Base-by-base conservation (phyloP, 1,140 invertebrate genomes). In the Callitettix versicolor region DNA sequence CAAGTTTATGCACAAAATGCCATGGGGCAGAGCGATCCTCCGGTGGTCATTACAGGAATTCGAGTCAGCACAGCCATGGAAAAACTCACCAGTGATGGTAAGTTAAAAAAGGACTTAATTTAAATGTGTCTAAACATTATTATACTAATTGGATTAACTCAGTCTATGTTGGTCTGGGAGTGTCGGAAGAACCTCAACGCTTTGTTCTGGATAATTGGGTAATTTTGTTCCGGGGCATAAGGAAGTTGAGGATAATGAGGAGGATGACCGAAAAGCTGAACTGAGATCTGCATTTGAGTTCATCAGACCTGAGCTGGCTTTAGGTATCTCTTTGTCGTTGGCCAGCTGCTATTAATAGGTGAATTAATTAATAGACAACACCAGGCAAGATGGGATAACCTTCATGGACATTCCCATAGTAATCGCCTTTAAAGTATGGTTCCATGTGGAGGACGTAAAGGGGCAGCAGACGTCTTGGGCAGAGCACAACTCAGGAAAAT, bases 1-100 rank as follows among this genome's bases (percentile, higher is more conserved):
- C 69, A 76, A 36, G 73, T 86, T 56, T 85, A 82, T 63, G 81
- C 84, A 41, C 77, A 80, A 55, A 87, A 87, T 66, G 77, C 77
- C 33, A 80, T 78, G 61, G 84, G 85, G 36, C 73, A 74, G 50
- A 85, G 82, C 65, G 73, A 79, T 33, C 78, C 79, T 49, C 79
- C 79, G 0, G 75, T 78, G 20, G 66, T 80, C 46, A 68, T 83
- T 57, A 71, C 78, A 53, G 76, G 76, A 58, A 70, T 82, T 36
- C 68, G 73, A 24, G 69, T 81, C 9, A 61, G 65, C n/a, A 70
- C 73, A 47, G 57, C 69, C 40, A 65, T 72, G 55, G 70, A 68
- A n/a, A 18, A 30, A 67, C 71, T 47, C 54, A 69, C 2, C 63
- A 69, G 34, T 11, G 36, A 42, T 12, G 56, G 59, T 60, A 56